Conservation (phyloP, 2,113 vertebrate genomes). For the Podiceps cristatus region DNA sequence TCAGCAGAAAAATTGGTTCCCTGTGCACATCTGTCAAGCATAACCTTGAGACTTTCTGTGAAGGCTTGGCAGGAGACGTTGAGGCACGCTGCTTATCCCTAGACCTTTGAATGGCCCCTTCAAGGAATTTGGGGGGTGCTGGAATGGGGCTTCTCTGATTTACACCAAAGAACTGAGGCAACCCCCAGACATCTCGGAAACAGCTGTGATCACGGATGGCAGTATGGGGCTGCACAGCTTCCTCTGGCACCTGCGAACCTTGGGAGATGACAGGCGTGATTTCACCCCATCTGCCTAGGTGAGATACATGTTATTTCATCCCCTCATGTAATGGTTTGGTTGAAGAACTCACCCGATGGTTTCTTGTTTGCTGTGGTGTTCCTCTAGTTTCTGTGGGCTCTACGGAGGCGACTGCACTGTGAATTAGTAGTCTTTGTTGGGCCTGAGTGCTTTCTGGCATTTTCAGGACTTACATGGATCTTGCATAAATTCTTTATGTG, state of each 20-base stretch:
- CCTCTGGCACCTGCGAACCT: background rate
- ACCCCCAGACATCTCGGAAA: background rate
- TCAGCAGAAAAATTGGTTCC: background rate
- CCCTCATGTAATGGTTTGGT: background rate
- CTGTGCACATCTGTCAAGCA: fast-evolving
- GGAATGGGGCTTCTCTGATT: background rate
- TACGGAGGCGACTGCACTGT: background rate
- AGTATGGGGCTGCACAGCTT: background rate
- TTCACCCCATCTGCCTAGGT: background rate
- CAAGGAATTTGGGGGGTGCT: background rate
- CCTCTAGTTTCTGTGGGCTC: background rate
- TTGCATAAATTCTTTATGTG: slow-evolving; percentile 8
- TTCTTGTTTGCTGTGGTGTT: background rate
- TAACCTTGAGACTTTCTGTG: background rate
- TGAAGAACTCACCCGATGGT: background rate
- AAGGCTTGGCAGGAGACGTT: background rate
- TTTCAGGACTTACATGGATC: background rate
- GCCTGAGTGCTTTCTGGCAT: background rate
- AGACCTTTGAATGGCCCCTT: background rate
- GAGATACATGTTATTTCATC: background rate
- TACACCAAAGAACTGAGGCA: background rate
- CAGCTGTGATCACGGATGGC: background rate
- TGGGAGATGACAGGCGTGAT: background rate
- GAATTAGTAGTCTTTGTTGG: background rate
- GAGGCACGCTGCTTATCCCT: background rate